phyloP scores from a whole-genome alignment of 2,113 vertebrate species.

The Microcebus jonahi region DNA sequence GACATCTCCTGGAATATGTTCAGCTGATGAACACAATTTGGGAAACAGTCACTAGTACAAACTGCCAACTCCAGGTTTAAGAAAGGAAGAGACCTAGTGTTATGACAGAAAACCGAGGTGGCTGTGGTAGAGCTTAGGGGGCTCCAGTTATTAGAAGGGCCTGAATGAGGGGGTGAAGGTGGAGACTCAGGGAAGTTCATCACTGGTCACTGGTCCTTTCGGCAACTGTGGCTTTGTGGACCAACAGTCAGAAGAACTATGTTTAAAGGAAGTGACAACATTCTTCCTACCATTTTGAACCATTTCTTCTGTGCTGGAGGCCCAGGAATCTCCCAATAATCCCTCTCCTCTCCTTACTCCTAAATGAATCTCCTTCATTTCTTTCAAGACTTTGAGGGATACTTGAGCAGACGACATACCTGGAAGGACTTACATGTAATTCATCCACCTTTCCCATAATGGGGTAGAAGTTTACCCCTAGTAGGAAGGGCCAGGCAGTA shows the following conservation, averaged over 20 bases:
- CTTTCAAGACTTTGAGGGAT: neutral
- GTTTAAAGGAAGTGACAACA: neutral
- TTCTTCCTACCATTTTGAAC: neutral
- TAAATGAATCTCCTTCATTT: slow-evolving; percentile 24
- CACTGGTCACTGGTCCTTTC: neutral
- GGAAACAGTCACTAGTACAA: no score
- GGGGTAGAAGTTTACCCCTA: neutral
- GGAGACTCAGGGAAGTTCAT: neutral
- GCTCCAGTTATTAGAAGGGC: neutral
- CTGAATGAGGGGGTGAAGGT: neutral
- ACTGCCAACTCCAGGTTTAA: neutral
- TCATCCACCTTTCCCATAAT: neutral
- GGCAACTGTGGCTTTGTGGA: neutral
- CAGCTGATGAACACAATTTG: neutral
- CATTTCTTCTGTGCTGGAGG: neutral
- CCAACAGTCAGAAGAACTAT: neutral
- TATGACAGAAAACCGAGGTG: neutral
- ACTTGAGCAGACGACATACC: neutral
- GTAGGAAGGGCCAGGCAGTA: neutral
- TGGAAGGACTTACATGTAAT: neutral
- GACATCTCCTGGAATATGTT: neutral
- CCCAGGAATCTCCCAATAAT: neutral
- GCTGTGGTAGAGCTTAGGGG: neutral
- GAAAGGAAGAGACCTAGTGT: neutral
- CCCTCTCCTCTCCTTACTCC: neutral